These are phyloP conservation scores for Paramormyrops hopkinsi DNA, from an alignment of 2,797 vertebrate species.

Conservation along the genomic window DNA sequence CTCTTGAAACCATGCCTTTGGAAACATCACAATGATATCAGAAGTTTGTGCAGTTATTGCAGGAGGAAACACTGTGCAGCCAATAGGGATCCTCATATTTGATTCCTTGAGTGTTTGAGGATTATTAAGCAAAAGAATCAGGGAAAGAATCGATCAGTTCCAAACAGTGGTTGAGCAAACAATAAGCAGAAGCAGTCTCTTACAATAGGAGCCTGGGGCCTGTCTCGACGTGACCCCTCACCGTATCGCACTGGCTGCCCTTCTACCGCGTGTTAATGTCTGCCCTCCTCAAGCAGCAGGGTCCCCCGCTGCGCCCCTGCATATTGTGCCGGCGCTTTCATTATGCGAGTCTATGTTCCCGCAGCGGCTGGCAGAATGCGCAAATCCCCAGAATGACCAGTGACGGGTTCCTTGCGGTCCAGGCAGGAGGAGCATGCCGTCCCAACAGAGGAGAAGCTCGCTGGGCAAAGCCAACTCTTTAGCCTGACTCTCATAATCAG, in stretches of 20 bases:
- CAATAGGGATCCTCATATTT: background rate
- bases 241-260: background rate
- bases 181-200: background rate
- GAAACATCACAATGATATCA: slow-evolving; percentile 3
- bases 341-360: slow-evolving; percentile 20
- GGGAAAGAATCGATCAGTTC: background rate
- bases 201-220: background rate
- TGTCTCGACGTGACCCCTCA: background rate
- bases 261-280: background rate
- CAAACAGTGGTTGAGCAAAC: background rate
- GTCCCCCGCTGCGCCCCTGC: background rate
- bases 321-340: background rate
- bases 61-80: background rate
- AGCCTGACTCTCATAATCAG: slow-evolving; percentile 26
- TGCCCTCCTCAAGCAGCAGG: background rate
- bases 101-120: background rate
- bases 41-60: slow-evolving; percentile 33
- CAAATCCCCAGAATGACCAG: slow-evolving; percentile 25
- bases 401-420: background rate
- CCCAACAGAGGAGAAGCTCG: background rate
- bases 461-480: background rate
- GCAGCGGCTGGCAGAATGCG: slow-evolving; percentile 37
- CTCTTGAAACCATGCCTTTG: slow-evolving; percentile 38
- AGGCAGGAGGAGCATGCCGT: slow-evolving; percentile 10
- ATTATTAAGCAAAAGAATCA: background rate